Evolutionary conservation across 2,888 invertebrate species (phyloP).

Genomic region (Coelinius sp.): DNA sequence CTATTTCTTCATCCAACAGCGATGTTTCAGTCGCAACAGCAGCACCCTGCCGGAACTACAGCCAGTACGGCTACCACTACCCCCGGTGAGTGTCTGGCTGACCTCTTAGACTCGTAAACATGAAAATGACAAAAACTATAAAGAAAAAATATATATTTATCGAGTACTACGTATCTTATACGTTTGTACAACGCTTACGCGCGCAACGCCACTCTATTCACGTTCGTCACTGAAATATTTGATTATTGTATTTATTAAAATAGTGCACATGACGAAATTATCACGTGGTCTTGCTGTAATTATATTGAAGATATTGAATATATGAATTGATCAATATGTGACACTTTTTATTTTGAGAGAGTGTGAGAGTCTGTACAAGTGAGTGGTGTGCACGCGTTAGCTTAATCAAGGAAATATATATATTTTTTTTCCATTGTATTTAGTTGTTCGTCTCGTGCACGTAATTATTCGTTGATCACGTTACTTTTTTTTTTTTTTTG

Average conservation of each 20-base stretch:
- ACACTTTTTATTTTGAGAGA: constrained; percentile 41
- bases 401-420: constrained; percentile 11
- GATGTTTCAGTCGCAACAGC: constrained; percentile 73
- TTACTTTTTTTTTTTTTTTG: constrained; percentile 16
- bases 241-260: constrained; percentile 22
- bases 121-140: constrained; percentile 36
- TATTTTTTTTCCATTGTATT: constrained; percentile 26
- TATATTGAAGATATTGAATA: constrained; percentile 14
- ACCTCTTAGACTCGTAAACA: constrained; percentile 68
- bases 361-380: constrained; percentile 20
- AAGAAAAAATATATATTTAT: constrained; percentile 6
- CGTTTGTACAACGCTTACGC: constrained; percentile 13
- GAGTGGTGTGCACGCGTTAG: constrained; percentile 32
- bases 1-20: constrained; percentile 71
- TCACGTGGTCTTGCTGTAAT: constrained; percentile 18
- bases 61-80: constrained; percentile 68
- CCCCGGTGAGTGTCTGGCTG: constrained; percentile 71
- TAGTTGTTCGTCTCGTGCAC: constrained; percentile 47
- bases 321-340: constrained; percentile 16
- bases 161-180: background rate
- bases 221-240: background rate
- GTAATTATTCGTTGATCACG: constrained; percentile 48
- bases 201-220: constrained; percentile 15
- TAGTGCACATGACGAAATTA: background rate
- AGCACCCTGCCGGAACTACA: constrained; percentile 64